Evolutionary conservation across 2,113 vertebrate species (phyloP).

Genomic region (Poeciliopsis turrubarensis): DNA sequence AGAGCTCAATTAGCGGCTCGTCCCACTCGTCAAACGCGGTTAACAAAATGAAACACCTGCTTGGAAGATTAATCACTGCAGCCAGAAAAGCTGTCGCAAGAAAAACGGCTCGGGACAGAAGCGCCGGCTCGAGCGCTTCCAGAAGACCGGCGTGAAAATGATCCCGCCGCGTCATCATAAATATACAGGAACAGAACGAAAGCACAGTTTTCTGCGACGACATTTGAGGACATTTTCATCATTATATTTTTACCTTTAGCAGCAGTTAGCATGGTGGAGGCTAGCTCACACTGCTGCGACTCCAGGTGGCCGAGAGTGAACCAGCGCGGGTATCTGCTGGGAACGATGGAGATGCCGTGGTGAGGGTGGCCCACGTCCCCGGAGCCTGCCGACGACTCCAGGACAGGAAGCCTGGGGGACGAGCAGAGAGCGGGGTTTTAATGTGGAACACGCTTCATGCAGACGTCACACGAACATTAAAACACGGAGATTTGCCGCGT

Average conservation of each 20-base stretch:
- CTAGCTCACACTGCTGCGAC: slow-evolving; percentile 98
- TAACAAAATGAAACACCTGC: neutral
- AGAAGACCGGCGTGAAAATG: too few species aligned
- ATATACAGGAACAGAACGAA: too few species aligned
- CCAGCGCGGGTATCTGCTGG: slow-evolving; percentile 96
- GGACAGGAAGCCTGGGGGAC: slow-evolving; percentile 86
- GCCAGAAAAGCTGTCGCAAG: too few species aligned
- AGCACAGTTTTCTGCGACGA: too few species aligned
- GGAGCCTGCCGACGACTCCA: slow-evolving; percentile 90
- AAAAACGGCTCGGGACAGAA: neutral
- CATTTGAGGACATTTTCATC: too few species aligned
- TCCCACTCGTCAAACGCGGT: neutral
- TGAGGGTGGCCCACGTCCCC: slow-evolving; percentile 91
- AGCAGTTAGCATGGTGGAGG: slow-evolving; percentile 98
- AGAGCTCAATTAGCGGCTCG: neutral
- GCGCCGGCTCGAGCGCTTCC: too few species aligned
- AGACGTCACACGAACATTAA: too few species aligned
- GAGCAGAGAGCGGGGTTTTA: neutral
- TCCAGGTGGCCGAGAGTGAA: slow-evolving; percentile 98
- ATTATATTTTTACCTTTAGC: slow-evolving; percentile 65
- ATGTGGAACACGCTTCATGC: neutral
- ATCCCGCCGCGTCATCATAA: neutral
- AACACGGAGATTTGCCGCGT: too few species aligned
- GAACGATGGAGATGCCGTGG: slow-evolving; percentile 94
- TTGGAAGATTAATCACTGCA: neutral